phyloP scores from a whole-genome alignment of 2,797 vertebrate species.

The Phoxinus dragarum region DNA sequence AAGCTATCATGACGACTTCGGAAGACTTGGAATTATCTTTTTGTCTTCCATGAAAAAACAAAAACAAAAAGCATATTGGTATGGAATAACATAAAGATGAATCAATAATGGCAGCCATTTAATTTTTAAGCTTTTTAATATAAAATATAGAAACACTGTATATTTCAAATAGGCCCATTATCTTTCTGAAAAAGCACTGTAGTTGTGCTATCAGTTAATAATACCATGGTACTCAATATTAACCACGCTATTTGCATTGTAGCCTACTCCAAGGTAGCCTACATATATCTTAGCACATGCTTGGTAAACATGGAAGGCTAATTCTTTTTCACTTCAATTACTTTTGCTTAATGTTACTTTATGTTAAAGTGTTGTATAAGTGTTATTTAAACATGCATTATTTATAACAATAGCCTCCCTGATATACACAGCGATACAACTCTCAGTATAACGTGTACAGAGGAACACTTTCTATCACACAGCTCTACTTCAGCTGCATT shows the following conservation, averaged over 20 bases:
- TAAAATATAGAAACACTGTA: neutral
- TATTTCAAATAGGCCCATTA: neutral
- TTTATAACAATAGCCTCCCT: too few species aligned
- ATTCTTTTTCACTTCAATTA: neutral
- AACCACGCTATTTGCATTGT: neutral
- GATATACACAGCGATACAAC: neutral
- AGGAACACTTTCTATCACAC: slow-evolving; percentile 2
- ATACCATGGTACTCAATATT: neutral
- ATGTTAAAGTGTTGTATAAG: neutral
- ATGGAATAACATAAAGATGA: neutral
- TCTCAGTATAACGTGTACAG: neutral
- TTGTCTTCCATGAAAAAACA: neutral
- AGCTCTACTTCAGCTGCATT: slow-evolving; percentile 32
- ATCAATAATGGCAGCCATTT: neutral
- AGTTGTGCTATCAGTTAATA: neutral
- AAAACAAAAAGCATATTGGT: neutral
- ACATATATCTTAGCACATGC: neutral
- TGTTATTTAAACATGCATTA: neutral
- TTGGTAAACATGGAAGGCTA: too few species aligned
- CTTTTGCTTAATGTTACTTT: neutral
- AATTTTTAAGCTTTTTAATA: neutral
- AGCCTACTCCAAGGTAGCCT: neutral
- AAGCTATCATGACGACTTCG: neutral
- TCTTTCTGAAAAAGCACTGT: neutral
- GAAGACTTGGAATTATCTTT: neutral